Conservation (phyloP, 2,888 invertebrate species). For the Clanis bilineata region DNA sequence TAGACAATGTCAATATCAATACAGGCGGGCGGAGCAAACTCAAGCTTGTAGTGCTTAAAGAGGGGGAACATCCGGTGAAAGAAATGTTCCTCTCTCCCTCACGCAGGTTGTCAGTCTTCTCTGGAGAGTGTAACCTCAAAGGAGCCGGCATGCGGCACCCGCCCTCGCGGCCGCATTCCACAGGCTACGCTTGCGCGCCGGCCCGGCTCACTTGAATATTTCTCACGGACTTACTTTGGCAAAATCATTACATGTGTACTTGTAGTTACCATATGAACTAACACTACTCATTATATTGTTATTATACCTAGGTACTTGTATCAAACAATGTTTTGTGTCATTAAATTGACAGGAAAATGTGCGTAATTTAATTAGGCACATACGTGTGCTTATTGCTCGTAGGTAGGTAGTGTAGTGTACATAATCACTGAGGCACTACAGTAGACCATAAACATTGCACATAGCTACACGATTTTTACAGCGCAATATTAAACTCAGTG, state of each 20-base stretch:
- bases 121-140: slow-evolving; percentile 72
- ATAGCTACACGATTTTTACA: no score
- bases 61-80: slow-evolving; percentile 55
- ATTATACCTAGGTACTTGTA: neutral
- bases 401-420: neutral
- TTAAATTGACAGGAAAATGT: slow-evolving; percentile 26
- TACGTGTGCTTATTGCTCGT: neutral
- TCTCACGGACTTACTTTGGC: slow-evolving; percentile 81
- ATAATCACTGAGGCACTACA: no score
- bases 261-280: neutral
- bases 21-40: slow-evolving; percentile 28
- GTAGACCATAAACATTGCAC: no score
- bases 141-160: slow-evolving; percentile 79
- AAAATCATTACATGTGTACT: slow-evolving; percentile 43
- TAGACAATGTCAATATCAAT: slow-evolving; percentile 20
- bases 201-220: slow-evolving; percentile 74
- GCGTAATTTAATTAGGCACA: slow-evolving; percentile 35
- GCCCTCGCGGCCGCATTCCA: slow-evolving; percentile 77
- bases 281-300: slow-evolving; percentile 1
- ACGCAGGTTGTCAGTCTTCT: slow-evolving; percentile 68
- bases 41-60: slow-evolving; percentile 29
- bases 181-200: slow-evolving; percentile 44
- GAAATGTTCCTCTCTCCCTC: slow-evolving; percentile 68
- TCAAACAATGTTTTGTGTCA: neutral
- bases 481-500: no score